phyloP scores from a whole-genome alignment of 2,797 vertebrate species.

The Pteropus rufus region DNA sequence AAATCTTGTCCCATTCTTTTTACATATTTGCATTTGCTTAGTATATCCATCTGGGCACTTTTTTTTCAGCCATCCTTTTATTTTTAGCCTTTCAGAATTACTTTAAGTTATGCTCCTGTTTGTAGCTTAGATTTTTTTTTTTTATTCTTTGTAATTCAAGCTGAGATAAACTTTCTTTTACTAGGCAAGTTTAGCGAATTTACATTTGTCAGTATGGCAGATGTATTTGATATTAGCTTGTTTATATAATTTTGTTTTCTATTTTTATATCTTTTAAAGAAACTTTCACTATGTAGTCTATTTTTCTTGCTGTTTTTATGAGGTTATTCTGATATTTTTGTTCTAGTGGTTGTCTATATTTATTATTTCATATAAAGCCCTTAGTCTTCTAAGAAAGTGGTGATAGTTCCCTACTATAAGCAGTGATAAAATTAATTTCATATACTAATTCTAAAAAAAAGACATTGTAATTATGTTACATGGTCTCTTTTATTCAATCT shows the following conservation, averaged over 20 bases:
- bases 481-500: not conserved
- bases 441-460: not conserved
- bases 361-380: not conserved
- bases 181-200: not conserved
- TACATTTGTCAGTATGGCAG: not conserved
- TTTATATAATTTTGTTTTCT: not conserved
- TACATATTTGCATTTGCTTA: not conserved
- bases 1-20: not conserved
- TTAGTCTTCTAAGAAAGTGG: not conserved
- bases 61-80: not conserved
- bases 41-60: not conserved
- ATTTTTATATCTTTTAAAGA: slow-evolving; percentile 11
- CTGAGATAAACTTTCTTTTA: not conserved
- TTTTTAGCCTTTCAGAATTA: slow-evolving; percentile 14
- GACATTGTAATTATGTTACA: not conserved
- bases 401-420: not conserved
- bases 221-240: not conserved
- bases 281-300: not conserved
- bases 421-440: slow-evolving; percentile 16
- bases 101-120: not conserved
- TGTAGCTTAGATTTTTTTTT: not conserved
- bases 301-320: not conserved
- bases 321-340: not conserved
- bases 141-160: not conserved
- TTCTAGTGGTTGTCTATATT: not conserved